Percentiles rank a stretch among this genome's conserved stretches.
Conservation (phyloP, 2,113 vertebrate genomes). For the Protobothrops flavoviridis region DNA sequence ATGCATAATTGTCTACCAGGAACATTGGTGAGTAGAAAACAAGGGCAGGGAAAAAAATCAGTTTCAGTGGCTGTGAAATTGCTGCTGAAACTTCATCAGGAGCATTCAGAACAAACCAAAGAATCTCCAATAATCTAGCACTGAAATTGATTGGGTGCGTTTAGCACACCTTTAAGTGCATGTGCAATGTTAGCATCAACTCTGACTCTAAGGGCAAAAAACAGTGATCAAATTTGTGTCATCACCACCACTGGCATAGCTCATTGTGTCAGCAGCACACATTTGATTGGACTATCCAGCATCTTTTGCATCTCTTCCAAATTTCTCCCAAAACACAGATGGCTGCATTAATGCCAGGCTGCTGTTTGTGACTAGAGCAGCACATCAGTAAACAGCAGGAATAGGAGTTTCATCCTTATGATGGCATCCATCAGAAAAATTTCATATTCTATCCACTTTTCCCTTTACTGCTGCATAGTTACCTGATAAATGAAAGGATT, state of each 20-base stretch:
- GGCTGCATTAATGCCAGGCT: constrained; percentile 61
- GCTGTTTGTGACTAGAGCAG: constrained; percentile 66
- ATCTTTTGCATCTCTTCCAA: neutral
- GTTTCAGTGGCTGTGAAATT: neutral
- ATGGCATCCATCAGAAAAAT: constrained; percentile 66
- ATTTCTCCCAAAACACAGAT: constrained; percentile 37
- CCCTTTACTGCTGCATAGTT: constrained; percentile 70
- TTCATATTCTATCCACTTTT: constrained; percentile 61
- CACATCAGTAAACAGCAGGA: constrained; percentile 68
- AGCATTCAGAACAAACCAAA: neutral
- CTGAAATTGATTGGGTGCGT: neutral
- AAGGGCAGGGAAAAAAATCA: too few relatives aligned
- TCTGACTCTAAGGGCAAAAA: neutral
- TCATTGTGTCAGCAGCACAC: neutral
- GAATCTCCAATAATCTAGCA: neutral
- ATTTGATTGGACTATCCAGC: neutral
- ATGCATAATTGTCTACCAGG: neutral
- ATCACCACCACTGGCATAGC: neutral
- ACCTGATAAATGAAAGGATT: constrained; percentile 72
- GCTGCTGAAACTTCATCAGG: neutral
- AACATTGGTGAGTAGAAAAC: neutral
- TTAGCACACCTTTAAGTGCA: neutral
- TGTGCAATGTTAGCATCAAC: neutral
- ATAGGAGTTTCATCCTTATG: constrained; percentile 63
- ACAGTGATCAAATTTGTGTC: neutral